Percentiles rank a stretch among this genome's conserved stretches.
Conservation (phyloP, 2,888 invertebrate genomes). For the Subacronicta megacephala region DNA sequence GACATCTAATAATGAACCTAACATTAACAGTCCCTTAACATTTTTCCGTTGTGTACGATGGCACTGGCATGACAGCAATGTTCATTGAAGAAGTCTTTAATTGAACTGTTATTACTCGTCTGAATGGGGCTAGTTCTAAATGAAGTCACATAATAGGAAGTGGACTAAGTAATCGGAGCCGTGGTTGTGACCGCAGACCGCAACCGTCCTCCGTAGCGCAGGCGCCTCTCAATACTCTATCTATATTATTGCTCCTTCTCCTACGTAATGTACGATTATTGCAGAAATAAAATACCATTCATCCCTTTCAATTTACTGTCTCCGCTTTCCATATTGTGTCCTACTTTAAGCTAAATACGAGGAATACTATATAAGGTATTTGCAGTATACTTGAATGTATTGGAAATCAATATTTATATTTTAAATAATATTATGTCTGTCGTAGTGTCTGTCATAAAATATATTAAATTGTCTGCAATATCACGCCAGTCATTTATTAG, state of each 20-base stretch:
- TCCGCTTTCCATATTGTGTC: not conserved
- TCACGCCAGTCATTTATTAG: no score
- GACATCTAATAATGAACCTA: not conserved
- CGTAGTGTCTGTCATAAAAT: no score
- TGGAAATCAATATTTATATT: no score
- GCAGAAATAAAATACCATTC: conserved; percentile 17
- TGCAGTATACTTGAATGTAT: no score
- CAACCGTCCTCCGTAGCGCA: conserved; percentile 60
- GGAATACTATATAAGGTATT: not conserved
- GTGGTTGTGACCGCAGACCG: conserved; percentile 69
- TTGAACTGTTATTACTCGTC: conserved; percentile 53
- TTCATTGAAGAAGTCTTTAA: conserved; percentile 46
- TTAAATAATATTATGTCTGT: no score
- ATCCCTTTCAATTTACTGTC: not conserved
- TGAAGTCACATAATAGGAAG: conserved; percentile 61
- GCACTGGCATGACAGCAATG: conserved; percentile 13
- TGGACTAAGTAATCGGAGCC: conserved; percentile 69
- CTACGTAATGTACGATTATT: conserved; percentile 23
- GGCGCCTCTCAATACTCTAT: conserved; percentile 47
- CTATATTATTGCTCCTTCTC: conserved; percentile 60
- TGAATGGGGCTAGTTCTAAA: conserved; percentile 52
- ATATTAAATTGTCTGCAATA: no score
- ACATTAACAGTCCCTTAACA: not conserved
- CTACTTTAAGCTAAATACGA: not conserved
- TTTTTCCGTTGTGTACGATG: not conserved